A percentile compares a stretch with the other conserved stretches of the same genome.
These are phyloP conservation scores for fruit fly (Drosophila melanogaster) DNA, from an alignment of 1,140 invertebrate species.

Conservation along the genomic window Release_6_plus_ISO1_MT NT_037436.4:22886001-22886500, in stretches of 20 bases:
- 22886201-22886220: conserved; percentile 1
- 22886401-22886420: conserved; percentile 10
- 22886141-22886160: background rate
- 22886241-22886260: background rate
- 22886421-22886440: conserved; percentile 68
- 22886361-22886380: conserved; percentile 43
- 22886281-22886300: background rate
- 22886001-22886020: background rate
- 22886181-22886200: conserved; percentile 2
- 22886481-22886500: conserved; percentile 62
- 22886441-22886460: conserved; percentile 69
- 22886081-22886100: conserved; percentile 12
- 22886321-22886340: conserved; percentile 24
- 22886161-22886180: background rate
- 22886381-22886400: conserved; percentile 51
- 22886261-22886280: background rate
- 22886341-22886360: conserved; percentile 33
- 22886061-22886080: conserved; percentile 17
- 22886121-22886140: conserved; percentile 7
- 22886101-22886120: conserved; percentile 1
- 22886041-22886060: conserved; percentile 22
- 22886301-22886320: too few species aligned
- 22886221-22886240: too few species aligned
- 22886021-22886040: conserved; percentile 10
- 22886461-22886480: conserved; percentile 72